Percentiles rank a stretch among this genome's conserved stretches.
Evolutionary conservation across 2,113 vertebrate genomes (phyloP).

Genomic region (Charina bottae): DNA sequence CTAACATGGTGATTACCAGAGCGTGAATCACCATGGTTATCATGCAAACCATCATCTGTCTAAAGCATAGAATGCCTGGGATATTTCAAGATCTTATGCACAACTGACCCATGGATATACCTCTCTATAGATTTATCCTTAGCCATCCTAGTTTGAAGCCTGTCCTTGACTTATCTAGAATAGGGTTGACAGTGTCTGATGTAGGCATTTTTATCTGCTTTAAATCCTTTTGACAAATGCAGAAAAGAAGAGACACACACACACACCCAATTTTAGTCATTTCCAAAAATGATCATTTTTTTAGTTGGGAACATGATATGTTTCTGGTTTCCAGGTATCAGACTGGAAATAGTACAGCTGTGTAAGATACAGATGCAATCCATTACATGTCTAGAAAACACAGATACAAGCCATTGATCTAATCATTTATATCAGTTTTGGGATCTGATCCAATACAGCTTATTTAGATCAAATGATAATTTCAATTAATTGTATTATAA

Average conservation of each 20-base stretch:
- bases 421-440: neutral
- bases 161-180: neutral
- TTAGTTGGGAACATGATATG: neutral
- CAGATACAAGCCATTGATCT: neutral
- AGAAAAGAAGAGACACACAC: conserved; percentile 17
- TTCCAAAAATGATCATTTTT: neutral
- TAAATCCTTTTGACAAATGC: neutral
- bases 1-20: neutral
- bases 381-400: neutral
- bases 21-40: neutral
- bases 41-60: neutral
- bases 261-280: conserved; percentile 9
- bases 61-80: neutral
- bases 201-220: neutral
- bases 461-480: conserved; percentile 35
- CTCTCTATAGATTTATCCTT: neutral
- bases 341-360: neutral
- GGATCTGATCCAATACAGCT: neutral
- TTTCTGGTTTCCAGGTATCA: neutral
- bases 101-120: neutral
- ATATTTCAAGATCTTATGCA: neutral
- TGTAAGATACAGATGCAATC: neutral
- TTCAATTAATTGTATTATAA: conserved; percentile 17
- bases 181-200: conserved; percentile 7
- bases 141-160: neutral